phyloP scores from a whole-genome alignment of 92 coral and sea anemone species.

The Umimayanthus kanabou region DNA sequence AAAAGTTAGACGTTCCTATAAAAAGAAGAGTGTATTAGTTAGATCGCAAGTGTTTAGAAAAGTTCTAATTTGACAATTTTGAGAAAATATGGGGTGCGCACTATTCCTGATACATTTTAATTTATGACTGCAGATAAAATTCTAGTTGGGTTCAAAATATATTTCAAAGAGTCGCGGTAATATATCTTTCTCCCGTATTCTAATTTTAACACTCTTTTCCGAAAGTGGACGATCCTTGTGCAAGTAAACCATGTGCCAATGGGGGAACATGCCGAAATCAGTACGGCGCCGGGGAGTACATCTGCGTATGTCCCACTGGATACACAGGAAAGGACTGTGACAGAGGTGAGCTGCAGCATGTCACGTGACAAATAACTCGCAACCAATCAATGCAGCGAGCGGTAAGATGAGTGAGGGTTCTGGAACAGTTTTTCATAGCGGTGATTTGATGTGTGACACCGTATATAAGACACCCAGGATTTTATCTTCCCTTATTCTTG shows the following conservation, averaged over 20 bases:
- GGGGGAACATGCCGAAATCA: constrained; percentile 48
- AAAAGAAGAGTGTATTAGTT: not conserved
- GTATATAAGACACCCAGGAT: too few relatives aligned
- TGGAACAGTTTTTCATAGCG: too few relatives aligned
- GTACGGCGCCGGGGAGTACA: constrained; percentile 36
- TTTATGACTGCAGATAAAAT: not conserved
- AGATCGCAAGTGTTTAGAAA: not conserved
- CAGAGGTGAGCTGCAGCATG: constrained; percentile 10
- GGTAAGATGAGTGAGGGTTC: too few relatives aligned
- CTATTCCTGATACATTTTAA: not conserved
- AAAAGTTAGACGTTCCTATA: too few relatives aligned
- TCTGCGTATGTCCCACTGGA: constrained; percentile 46
- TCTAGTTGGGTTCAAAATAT: not conserved
- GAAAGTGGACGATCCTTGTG: constrained; percentile 39
- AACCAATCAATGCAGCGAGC: too few relatives aligned
- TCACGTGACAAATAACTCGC: too few relatives aligned
- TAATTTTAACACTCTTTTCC: not conserved
- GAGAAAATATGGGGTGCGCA: not conserved
- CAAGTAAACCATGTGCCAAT: constrained; percentile 51
- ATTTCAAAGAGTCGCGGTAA: not conserved
- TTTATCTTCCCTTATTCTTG: too few relatives aligned
- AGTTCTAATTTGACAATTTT: not conserved
- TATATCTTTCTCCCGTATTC: not conserved
- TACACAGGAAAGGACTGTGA: constrained; percentile 44
- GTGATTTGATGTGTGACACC: too few relatives aligned